Conservation (phyloP, 2,888 invertebrate genomes). For the Scaptomyza caliginosa region DNA sequence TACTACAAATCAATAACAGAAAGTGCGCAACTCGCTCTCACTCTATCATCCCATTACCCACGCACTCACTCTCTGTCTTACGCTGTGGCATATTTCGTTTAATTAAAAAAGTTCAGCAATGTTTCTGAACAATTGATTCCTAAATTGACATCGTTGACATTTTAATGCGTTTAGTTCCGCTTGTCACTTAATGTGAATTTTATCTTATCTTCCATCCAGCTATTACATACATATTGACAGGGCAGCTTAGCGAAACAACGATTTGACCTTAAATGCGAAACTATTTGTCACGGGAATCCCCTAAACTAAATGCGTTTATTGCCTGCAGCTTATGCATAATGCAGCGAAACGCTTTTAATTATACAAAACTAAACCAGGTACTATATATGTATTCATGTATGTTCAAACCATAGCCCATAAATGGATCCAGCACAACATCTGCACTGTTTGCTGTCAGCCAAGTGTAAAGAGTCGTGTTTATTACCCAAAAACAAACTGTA, state of each 20-base stretch:
- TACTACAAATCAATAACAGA: constrained; percentile 65
- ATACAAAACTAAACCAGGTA: constrained; percentile 60
- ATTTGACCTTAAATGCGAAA: constrained; percentile 35
- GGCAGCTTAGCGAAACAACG: constrained; percentile 9
- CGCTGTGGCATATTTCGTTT: constrained; percentile 57
- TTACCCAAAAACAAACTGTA: constrained; percentile 66
- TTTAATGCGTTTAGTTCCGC: constrained; percentile 69
- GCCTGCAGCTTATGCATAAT: constrained; percentile 62
- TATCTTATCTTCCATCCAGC: constrained; percentile 30
- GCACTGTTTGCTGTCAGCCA: constrained; percentile 59
- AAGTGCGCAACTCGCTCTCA: constrained; percentile 41
- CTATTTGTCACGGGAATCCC: constrained; percentile 35
- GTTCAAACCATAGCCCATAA: constrained; percentile 30
- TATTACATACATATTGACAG: constrained; percentile 52
- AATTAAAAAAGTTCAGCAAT: constrained; percentile 73
- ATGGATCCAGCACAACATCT: constrained; percentile 8
- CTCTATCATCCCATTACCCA: not conserved
- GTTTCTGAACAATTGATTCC: constrained; percentile 69
- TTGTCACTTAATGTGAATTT: constrained; percentile 52
- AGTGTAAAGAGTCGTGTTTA: constrained; percentile 74
- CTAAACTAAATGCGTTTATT: constrained; percentile 8
- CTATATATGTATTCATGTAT: not conserved
- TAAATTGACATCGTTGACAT: constrained; percentile 65
- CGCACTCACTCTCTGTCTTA: not conserved
- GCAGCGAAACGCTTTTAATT: constrained; percentile 66